phyloP scores from a whole-genome alignment of 1,140 invertebrate species.

The Diabrotica undecimpunctata region DNA sequence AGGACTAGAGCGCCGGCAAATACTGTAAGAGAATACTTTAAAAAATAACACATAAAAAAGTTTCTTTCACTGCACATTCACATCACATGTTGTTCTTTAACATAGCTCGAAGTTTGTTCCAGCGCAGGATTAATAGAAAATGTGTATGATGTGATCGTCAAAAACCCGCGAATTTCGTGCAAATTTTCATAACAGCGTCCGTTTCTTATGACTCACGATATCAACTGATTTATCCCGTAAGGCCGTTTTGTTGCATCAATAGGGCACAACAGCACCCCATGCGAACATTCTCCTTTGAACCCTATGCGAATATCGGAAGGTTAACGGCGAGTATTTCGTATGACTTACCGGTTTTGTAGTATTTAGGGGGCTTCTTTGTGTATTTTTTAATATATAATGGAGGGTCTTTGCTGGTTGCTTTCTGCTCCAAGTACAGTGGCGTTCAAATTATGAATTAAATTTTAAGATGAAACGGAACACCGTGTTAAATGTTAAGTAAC shows the following conservation, averaged over 20 bases:
- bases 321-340: conserved; percentile 6
- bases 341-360: conserved; percentile 18
- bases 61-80: too few relatives aligned
- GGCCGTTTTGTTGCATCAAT: conserved; percentile 15
- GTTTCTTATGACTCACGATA: conserved; percentile 11
- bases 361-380: conserved; percentile 16
- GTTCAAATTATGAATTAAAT: neutral
- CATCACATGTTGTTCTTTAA: too few relatives aligned
- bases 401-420: conserved; percentile 7
- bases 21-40: too few relatives aligned
- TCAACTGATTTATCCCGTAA: conserved; percentile 17
- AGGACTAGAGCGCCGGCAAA: too few relatives aligned
- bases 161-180: neutral
- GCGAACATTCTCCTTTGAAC: conserved; percentile 3
- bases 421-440: neutral
- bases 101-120: too few relatives aligned
- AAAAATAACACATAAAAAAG: too few relatives aligned
- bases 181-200: neutral
- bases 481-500: too few relatives aligned
- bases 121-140: too few relatives aligned
- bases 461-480: neutral
- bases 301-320: conserved; percentile 8
- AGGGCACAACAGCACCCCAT: conserved; percentile 17
- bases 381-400: conserved; percentile 18
- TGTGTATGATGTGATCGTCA: too few relatives aligned